phyloP scores from a whole-genome alignment of 2,888 invertebrate genomes.

The Orgyia antiqua region DNA sequence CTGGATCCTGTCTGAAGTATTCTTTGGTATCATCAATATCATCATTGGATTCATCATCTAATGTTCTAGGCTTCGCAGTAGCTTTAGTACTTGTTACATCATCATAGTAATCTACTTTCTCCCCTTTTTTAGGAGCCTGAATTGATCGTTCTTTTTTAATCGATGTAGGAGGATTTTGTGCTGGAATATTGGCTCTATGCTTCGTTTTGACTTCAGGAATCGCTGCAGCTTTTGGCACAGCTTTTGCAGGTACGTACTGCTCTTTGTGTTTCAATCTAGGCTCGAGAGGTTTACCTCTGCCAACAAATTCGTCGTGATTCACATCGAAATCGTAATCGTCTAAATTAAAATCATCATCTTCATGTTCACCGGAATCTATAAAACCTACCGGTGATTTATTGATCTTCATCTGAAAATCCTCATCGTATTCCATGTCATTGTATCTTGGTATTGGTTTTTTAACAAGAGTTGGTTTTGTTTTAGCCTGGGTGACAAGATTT shows the following conservation, averaged over 20 bases:
- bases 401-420: constrained; percentile 47
- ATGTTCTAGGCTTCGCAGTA: constrained; percentile 19
- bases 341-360: constrained; percentile 63
- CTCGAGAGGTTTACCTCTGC: constrained; percentile 51
- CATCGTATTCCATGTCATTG: constrained; percentile 46
- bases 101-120: constrained; percentile 46
- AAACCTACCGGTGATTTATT: constrained; percentile 27
- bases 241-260: background rate
- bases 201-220: background rate
- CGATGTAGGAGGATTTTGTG: constrained; percentile 4
- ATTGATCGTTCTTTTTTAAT: constrained; percentile 25
- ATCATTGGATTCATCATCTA: constrained; percentile 34
- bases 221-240: too few relatives aligned
- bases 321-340: constrained; percentile 65
- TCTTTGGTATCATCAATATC: constrained; percentile 42
- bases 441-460: constrained; percentile 62
- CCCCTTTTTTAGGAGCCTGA: constrained; percentile 15
- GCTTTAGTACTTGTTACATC: constrained; percentile 26
- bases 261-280: constrained; percentile 38
- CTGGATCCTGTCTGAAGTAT: constrained; percentile 18
- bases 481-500: constrained; percentile 3
- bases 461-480: constrained; percentile 30
- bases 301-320: constrained; percentile 56
- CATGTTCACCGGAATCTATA: constrained; percentile 49
- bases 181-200: constrained; percentile 21